These are phyloP conservation scores for Zygaena filipendulae DNA, from an alignment of 2,888 invertebrate species.

Conservation along the genomic window DNA sequence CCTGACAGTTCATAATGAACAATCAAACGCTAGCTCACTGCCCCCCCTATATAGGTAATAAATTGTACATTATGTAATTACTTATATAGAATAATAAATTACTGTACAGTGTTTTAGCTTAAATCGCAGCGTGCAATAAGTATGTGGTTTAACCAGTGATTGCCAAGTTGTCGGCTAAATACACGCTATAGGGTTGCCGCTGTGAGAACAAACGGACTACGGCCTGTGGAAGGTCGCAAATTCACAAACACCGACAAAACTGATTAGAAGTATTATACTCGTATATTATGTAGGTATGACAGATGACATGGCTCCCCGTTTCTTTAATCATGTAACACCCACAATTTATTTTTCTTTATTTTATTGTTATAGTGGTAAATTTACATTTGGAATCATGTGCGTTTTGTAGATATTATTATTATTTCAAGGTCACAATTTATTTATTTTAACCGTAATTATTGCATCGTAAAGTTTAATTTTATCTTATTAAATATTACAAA, in stretches of 20 bases:
- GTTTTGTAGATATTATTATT: conserved; percentile 25
- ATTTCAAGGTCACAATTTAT: conserved; percentile 35
- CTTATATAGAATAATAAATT: neutral
- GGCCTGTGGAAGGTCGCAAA: too few relatives aligned
- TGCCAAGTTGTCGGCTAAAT: too few relatives aligned
- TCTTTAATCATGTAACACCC: conserved; percentile 17
- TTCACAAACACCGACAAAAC: too few relatives aligned
- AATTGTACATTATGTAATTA: conserved; percentile 28
- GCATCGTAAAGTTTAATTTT: too few relatives aligned
- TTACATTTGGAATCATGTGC: conserved; percentile 30
- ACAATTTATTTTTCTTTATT: conserved; percentile 12
- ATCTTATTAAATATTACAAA: too few relatives aligned
- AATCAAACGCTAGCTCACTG: conserved; percentile 23
- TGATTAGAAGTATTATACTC: too few relatives aligned
- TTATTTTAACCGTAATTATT: too few relatives aligned
- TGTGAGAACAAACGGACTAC: too few relatives aligned
- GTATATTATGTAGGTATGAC: conserved; percentile 9
- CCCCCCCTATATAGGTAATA: conserved; percentile 33
- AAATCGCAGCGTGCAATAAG: too few relatives aligned
- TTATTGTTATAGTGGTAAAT: too few relatives aligned
- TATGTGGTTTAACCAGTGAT: too few relatives aligned
- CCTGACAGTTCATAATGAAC: conserved; percentile 58
- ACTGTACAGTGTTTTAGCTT: neutral
- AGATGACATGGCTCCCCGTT: conserved; percentile 12
- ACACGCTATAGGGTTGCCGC: too few relatives aligned